phyloP scores from a whole-genome alignment of 1,140 invertebrate species.

The Arctopsyche grandis region DNA sequence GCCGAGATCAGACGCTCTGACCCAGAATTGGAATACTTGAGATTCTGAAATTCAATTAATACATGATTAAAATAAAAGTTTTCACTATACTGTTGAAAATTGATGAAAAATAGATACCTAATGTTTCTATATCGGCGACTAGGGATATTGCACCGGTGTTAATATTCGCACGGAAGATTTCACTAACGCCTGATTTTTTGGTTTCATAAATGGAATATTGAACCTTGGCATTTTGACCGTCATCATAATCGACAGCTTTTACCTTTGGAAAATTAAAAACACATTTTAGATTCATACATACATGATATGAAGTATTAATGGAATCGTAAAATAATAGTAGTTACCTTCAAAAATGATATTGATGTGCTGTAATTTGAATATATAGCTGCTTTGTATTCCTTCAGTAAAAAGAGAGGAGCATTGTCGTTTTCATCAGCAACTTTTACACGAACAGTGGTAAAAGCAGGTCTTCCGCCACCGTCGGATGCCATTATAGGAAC shows the following conservation, averaged over 20 bases:
- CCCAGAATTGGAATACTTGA: conserved; percentile 88
- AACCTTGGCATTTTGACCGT: conserved; percentile 73
- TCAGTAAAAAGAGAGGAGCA: conserved; percentile 79
- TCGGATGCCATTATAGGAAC: conserved; percentile 88
- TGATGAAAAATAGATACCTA: conserved; percentile 62
- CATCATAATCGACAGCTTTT: conserved; percentile 76
- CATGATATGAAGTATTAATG: no score
- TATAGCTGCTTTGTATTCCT: conserved; percentile 83
- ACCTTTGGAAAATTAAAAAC: conserved; percentile 59
- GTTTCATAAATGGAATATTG: conserved; percentile 79
- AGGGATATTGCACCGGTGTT: conserved; percentile 76
- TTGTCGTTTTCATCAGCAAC: conserved; percentile 91
- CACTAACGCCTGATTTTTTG: conserved; percentile 68
- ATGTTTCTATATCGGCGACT: conserved; percentile 67
- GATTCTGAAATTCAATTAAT: conserved; percentile 69
- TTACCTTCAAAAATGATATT: conserved; percentile 75
- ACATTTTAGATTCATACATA: conserved; percentile 19
- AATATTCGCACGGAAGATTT: conserved; percentile 75
- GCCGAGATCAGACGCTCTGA: conserved; percentile 84
- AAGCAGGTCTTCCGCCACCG: conserved; percentile 83
- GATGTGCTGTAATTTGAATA: conserved; percentile 71
- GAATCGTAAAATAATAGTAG: conserved; percentile 29
- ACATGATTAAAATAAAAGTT: not conserved
- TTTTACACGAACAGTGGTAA: conserved; percentile 80
- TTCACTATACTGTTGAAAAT: no score